Evolutionary conservation across 1,140 invertebrate species (phyloP), one percentile per base, ranked within the genome.

Genomic region (Pogonomyrmex californicus): DNA sequence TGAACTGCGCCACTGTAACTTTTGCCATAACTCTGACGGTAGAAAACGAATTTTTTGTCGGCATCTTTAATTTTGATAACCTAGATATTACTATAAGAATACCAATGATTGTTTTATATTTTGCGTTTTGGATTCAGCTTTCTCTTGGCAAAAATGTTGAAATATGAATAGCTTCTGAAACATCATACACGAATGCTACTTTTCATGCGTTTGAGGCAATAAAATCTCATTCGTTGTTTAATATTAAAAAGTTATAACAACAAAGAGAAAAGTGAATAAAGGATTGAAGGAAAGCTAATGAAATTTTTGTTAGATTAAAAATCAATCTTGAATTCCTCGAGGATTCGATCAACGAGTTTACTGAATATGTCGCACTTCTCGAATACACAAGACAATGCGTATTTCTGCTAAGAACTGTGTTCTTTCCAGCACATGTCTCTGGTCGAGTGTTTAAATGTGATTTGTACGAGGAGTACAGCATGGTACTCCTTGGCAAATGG

Each of bases 281-380:
- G 4, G 14, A 62, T 33, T 33, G 14, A 14, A 36, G 36, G 30
- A 68, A 68, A 33, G 47, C 1, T 14, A 68, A 65, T 2, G 17
- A 12, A 30, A 30, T 66, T 23, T 66, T 4, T 41, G 10, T 68
- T 68, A 56, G 10, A 44, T 23, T 23, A 17, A 54, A 54, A 12
- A 51, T 14, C 0, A 6, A 54, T n/a, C 1, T 36, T n/a, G 10
- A 73, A n/a, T 54, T 49, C 14, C 14, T 71, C 47, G 4, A 49
- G 9, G 49, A 73, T 36, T 73, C 30, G 10, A 36, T 36, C 2
- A 51, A 36, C 30, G 1, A 49, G 47, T 68, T 68, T 4, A 2
- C 65, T 12, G 41, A 68, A 68, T 68, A 33, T 2, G 65, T 5
- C 41, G 12, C n/a, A 30, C 47, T 68, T 68, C 12, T 77, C 68